These are phyloP conservation scores for Masticophis lateralis DNA, from an alignment of 2,797 vertebrate species.

Conservation along the genomic window DNA sequence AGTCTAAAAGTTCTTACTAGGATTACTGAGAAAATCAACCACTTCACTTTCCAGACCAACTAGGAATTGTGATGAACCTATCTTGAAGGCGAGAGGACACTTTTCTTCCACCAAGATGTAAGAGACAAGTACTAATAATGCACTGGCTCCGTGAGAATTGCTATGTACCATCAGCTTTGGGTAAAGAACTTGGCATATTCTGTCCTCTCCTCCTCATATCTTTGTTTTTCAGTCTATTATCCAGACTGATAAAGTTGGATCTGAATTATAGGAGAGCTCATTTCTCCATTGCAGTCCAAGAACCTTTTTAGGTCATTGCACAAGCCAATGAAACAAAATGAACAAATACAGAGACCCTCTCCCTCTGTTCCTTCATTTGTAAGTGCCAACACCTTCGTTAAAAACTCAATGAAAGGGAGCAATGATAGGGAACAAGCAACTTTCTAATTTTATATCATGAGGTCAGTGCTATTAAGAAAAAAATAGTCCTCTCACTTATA, in stretches of 20 bases:
- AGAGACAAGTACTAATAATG: not conserved
- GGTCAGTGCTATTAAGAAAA: not conserved
- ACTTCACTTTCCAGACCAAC: not conserved
- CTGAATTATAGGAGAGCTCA: not conserved
- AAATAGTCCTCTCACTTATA: not conserved
- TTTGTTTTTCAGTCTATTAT: not conserved
- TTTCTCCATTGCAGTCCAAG: not conserved
- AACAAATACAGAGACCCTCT: not conserved
- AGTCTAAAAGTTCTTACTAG: not conserved
- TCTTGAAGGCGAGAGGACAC: not conserved
- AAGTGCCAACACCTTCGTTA: not conserved
- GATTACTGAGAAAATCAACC: not conserved
- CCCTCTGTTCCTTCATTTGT: not conserved
- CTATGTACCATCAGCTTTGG: not conserved
- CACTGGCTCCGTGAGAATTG: not conserved
- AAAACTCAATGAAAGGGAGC: not conserved
- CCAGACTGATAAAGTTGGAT: not conserved
- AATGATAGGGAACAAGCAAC: not conserved
- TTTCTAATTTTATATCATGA: not conserved
- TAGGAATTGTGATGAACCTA: not conserved
- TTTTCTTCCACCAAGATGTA: not conserved
- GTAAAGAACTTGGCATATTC: not conserved
- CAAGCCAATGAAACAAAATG: not conserved
- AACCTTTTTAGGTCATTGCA: not conserved
- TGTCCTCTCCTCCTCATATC: too few species aligned